phyloP scores from a whole-genome alignment of 2,888 invertebrate genomes.

The Harpalus rubripes region DNA sequence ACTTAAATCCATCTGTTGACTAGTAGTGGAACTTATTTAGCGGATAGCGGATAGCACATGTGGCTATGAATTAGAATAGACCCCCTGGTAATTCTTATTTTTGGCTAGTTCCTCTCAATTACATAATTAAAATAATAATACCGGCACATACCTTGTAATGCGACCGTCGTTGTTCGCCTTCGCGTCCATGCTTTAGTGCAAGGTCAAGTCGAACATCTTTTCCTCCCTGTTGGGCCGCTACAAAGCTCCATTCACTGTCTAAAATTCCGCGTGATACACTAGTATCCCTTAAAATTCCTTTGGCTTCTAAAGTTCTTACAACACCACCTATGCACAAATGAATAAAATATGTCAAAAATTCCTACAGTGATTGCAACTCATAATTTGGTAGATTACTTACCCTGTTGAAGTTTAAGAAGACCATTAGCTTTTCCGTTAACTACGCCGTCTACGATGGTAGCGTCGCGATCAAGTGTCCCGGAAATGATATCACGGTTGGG shows the following conservation, averaged over 20 bases:
- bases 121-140: no score
- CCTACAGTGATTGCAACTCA: no score
- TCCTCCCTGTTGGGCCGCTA: constrained; percentile 78
- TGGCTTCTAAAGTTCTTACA: constrained; percentile 76
- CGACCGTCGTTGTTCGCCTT: constrained; percentile 73
- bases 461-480: constrained; percentile 75
- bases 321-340: constrained; percentile 73
- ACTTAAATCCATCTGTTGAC: no score
- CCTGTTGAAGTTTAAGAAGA: constrained; percentile 75
- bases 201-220: constrained; percentile 76
- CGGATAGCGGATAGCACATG: no score
- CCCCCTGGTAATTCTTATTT: no score
- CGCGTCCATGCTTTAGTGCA: constrained; percentile 75
- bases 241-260: constrained; percentile 75
- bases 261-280: constrained; percentile 77
- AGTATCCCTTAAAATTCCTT: constrained; percentile 75
- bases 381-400: not conserved
- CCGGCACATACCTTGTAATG: constrained; percentile 70
- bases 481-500: constrained; percentile 78
- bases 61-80: no score
- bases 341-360: no score
- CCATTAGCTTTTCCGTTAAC: constrained; percentile 72
- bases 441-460: constrained; percentile 72
- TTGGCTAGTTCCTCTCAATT: no score
- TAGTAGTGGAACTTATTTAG: no score